Evolutionary conservation across 2,113 vertebrate genomes (phyloP).

Genomic region (Illadopsis cleaveri): DNA sequence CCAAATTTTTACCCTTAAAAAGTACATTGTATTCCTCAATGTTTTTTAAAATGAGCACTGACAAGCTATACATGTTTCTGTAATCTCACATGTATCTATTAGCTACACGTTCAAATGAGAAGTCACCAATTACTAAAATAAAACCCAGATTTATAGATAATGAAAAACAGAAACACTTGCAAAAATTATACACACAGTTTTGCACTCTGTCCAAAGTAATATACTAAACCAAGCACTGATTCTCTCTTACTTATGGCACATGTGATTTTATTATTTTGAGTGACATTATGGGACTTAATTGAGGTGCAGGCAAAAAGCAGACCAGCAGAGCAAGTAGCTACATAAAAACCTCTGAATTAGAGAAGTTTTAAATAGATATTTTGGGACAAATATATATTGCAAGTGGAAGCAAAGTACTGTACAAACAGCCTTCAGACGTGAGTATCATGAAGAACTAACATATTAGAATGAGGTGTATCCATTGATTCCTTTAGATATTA

Average conservation of each 20-base stretch:
- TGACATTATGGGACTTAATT: neutral
- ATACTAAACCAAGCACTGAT: neutral
- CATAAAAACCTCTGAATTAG: neutral
- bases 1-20: neutral
- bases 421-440: neutral
- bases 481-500: neutral
- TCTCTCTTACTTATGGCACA: neutral
- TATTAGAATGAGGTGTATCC: neutral
- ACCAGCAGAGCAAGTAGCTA: neutral
- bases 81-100: neutral
- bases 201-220: neutral
- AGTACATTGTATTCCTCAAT: neutral
- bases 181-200: neutral
- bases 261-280: neutral
- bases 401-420: neutral
- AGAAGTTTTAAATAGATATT: neutral
- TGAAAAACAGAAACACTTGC: neutral
- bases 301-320: neutral
- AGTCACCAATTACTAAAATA: neutral
- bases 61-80: neutral
- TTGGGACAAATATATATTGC: neutral
- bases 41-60: neutral
- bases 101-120: neutral
- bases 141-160: neutral
- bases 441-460: neutral